Percentiles rank a stretch among this genome's conserved stretches.
Evolutionary conservation across 2,888 invertebrate species (phyloP).

Genomic region (Macaria notata): DNA sequence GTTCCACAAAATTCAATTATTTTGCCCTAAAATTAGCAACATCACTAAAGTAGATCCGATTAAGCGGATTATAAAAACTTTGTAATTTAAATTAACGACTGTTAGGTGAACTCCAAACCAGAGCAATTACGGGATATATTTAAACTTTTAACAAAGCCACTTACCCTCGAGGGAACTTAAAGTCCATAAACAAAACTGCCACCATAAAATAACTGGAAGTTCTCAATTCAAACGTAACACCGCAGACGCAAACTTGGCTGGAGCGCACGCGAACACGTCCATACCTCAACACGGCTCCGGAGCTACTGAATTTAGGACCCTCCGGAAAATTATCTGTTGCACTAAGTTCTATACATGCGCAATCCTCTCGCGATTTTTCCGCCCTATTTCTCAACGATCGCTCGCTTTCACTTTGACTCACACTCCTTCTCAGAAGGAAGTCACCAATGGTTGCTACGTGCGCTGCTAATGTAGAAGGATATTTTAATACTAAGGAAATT

Average conservation of each 20-base stretch:
- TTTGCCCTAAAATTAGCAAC: neutral
- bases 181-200: slow-evolving; percentile 50
- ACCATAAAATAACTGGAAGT: slow-evolving; percentile 43
- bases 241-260: slow-evolving; percentile 50
- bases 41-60: neutral
- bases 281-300: slow-evolving; percentile 42
- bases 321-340: slow-evolving; percentile 56
- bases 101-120: slow-evolving; percentile 21
- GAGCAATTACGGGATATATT: slow-evolving; percentile 30
- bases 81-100: slow-evolving; percentile 20
- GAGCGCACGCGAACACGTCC: slow-evolving; percentile 41
- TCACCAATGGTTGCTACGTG: slow-evolving; percentile 31
- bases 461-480: slow-evolving; percentile 12
- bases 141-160: slow-evolving; percentile 34
- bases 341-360: slow-evolving; percentile 61
- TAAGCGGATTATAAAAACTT: slow-evolving; percentile 16
- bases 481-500: slow-evolving; percentile 42
- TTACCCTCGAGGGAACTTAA: slow-evolving; percentile 42
- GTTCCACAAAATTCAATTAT: no score
- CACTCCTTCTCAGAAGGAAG: slow-evolving; percentile 10
- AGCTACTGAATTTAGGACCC: slow-evolving; percentile 56
- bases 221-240: slow-evolving; percentile 47
- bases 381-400: slow-evolving; percentile 36
- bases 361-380: slow-evolving; percentile 37
- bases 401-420: slow-evolving; percentile 17